A percentile compares a stretch with the other conserved stretches of the same genome.
These are phyloP conservation scores for Elachura formosa DNA, from an alignment of 2,113 vertebrate genomes.

Conservation along the genomic window DNA sequence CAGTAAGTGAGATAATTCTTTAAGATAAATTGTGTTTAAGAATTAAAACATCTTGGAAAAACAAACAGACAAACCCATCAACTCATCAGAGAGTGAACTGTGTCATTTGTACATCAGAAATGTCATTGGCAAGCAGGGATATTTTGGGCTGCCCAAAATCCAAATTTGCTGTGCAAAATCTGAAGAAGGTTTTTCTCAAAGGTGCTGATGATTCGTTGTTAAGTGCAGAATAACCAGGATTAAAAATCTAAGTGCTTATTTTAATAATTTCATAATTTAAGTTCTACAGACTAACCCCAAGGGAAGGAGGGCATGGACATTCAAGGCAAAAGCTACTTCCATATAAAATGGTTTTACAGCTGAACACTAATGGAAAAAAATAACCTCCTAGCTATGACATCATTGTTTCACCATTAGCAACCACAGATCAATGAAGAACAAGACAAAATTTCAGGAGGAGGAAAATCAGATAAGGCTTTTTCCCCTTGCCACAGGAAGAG, in stretches of 20 bases:
- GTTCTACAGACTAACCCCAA: neutral
- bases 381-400: neutral
- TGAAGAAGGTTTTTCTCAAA: neutral
- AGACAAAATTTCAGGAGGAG: neutral
- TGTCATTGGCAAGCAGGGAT: neutral
- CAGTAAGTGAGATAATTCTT: neutral
- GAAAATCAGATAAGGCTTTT: neutral
- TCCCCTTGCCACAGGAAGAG: neutral
- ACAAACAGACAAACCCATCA: neutral
- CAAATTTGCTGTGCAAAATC: neutral
- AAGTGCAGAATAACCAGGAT: neutral
- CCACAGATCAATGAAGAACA: neutral
- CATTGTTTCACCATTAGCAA: neutral
- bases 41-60: constrained; percentile 2
- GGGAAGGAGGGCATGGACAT: neutral
- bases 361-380: neutral
- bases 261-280: neutral
- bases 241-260: neutral
- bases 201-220: neutral
- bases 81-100: neutral
- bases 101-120: neutral
- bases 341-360: neutral
- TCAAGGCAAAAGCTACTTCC: neutral
- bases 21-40: neutral
- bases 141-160: neutral